phyloP scores from a whole-genome alignment of 1,140 invertebrate species.

The Eupeodes corollae region DNA sequence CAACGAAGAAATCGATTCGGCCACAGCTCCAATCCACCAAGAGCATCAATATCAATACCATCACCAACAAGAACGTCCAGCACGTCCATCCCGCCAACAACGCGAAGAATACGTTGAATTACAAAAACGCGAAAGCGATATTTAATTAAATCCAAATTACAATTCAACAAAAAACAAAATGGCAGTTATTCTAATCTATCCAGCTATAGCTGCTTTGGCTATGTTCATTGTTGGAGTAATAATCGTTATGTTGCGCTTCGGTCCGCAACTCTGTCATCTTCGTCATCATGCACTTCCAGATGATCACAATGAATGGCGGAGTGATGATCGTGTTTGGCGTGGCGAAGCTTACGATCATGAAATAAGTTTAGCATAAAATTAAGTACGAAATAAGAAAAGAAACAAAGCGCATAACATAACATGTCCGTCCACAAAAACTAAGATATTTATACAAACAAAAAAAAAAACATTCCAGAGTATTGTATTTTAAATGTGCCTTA shows the following conservation, averaged over 20 bases:
- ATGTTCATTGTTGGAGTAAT: conserved; percentile 63
- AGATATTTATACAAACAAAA: too few species aligned
- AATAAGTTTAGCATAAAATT: conserved; percentile 41
- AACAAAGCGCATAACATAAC: too few species aligned
- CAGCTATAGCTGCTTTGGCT: conserved; percentile 55
- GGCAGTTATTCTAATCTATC: conserved; percentile 61
- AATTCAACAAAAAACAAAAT: conserved; percentile 34
- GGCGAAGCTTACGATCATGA: conserved; percentile 51
- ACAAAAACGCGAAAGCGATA: conserved; percentile 70
- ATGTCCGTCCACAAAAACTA: too few species aligned
- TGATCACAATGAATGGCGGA: conserved; percentile 34
- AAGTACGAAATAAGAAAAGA: too few species aligned
- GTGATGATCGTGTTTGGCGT: conserved; percentile 33
- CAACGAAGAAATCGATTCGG: conserved; percentile 28
- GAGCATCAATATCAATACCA: conserved; percentile 13
- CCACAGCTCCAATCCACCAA: conserved; percentile 24
- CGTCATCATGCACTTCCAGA: conserved; percentile 52
- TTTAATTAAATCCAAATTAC: conserved; percentile 41
- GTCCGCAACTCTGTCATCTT: conserved; percentile 52
- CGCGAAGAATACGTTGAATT: conserved; percentile 59
- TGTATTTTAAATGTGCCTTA: too few species aligned
- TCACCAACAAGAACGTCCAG: conserved; percentile 28
- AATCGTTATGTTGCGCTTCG: conserved; percentile 59
- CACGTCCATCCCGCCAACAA: conserved; percentile 27
- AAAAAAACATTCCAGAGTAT: too few species aligned